Evolutionary conservation across 2,113 vertebrate species (phyloP), one percentile per base, ranked within the genome.

Genomic region (Podilymbus podiceps): DNA sequence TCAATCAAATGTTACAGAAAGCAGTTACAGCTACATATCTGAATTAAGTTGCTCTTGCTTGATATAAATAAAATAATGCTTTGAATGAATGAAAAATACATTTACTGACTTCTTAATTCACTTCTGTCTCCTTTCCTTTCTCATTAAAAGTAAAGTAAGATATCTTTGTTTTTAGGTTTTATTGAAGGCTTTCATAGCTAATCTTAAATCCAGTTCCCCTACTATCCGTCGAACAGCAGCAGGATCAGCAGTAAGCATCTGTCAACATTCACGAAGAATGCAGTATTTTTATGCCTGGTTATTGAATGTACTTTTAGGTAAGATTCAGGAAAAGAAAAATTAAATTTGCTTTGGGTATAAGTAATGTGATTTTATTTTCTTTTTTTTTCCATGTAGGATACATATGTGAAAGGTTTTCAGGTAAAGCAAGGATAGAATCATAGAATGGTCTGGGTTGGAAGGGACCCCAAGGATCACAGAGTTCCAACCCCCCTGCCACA

Each of bases 261-360:
- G 99, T 95, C 99, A 99, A 62, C 99, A 99, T 97, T 99, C 99
- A 1, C 98, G 99, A 86, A 98, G 99, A 93, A 96, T 96, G 5
- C 99, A 99, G 78, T 99, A 99, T 96, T 99, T 99, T 93, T 99
- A 99, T 97, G 99, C 98, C 62, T 99, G 99, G 99, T 97, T 99
- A 28, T 98, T 99, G 52, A 99, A 98, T 67, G 99, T 99, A 76
- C 98, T 99, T 77, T 96, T 99, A 60, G 99, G 99, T 99, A 98
- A 90, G 98, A 30, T 7, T 30, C 3, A 6, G 46, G 28, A 5
- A 21, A 28, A 53, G 38, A 35, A 35, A 42, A 30, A 11, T 5
- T 12, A 33, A 24, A 52, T 28, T 31, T 30, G 7, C 14, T 78
- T 50, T 6, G 9, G 33, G 3, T 31, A 12, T 46, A 50, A 82